Conservation (phyloP, 2,113 vertebrate species). For the Toxotes chatareus region DNA sequence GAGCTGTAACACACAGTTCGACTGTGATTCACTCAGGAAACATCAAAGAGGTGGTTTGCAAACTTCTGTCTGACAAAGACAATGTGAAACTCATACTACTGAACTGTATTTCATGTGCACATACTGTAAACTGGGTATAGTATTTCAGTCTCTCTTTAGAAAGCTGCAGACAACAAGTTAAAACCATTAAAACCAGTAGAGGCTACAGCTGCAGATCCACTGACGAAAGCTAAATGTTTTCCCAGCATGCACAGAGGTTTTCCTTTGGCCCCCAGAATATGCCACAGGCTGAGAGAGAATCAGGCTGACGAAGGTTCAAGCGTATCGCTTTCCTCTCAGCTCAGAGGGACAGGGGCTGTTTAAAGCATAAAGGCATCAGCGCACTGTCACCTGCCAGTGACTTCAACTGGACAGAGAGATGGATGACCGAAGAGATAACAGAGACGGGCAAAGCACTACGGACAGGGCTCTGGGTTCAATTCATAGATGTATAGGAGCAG, state of each 20-base stretch:
- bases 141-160: not conserved
- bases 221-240: conserved; percentile 12
- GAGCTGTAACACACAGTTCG: not conserved
- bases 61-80: not conserved
- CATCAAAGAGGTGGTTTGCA: not conserved
- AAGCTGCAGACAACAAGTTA: not conserved
- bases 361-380: conserved; percentile 11
- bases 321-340: conserved; percentile 45
- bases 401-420: not conserved
- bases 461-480: not conserved
- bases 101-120: not conserved
- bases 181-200: conserved; percentile 8
- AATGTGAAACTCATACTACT: no score
- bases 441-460: not conserved
- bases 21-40: not conserved
- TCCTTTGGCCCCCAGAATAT: conserved; percentile 11
- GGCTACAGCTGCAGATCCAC: conserved; percentile 2
- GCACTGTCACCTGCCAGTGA: conserved; percentile 5
- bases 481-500: not conserved
- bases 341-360: not conserved
- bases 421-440: not conserved
- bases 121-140: not conserved
- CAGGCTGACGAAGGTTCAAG: conserved; percentile 44
- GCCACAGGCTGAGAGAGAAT: conserved; percentile 37
- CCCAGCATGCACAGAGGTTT: conserved; percentile 24